phyloP scores from a whole-genome alignment of 2,113 vertebrate genomes.

The Cyanocitta stelleri region DNA sequence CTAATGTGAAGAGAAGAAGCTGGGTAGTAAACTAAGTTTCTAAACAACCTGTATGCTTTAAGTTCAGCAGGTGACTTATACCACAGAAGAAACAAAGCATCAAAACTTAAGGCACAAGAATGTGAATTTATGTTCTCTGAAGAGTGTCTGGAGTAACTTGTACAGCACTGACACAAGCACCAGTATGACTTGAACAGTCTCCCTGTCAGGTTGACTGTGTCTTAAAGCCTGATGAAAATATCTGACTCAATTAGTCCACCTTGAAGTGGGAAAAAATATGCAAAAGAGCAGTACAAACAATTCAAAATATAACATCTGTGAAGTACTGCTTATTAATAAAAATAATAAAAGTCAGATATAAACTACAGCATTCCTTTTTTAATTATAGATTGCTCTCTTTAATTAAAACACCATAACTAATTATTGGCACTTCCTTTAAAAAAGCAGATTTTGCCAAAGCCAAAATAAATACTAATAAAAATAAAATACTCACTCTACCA shows the following conservation, averaged over 20 bases:
- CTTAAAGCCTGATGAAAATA: neutral
- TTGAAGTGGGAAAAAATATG: neutral
- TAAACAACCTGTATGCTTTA: neutral
- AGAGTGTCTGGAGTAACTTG: neutral
- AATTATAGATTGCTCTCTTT: neutral
- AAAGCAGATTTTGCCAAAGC: conserved; percentile 1
- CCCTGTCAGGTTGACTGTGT: neutral
- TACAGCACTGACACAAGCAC: neutral
- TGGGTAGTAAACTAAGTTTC: neutral
- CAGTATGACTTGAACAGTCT: neutral
- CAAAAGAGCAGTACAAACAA: neutral
- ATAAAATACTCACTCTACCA: neutral
- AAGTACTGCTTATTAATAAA: neutral
- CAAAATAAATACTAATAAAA: neutral
- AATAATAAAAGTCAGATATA: neutral
- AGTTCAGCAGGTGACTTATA: neutral
- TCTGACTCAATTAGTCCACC: neutral
- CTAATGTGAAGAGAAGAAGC: neutral
- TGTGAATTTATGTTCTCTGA: neutral
- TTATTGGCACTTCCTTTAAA: neutral
- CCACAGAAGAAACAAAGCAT: neutral
- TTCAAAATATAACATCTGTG: neutral
- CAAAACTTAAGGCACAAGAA: neutral
- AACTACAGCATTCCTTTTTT: neutral
- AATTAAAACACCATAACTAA: conserved; percentile 31